Evolutionary conservation across 1,140 invertebrate genomes (phyloP).

Genomic region (Atta colombica): DNA sequence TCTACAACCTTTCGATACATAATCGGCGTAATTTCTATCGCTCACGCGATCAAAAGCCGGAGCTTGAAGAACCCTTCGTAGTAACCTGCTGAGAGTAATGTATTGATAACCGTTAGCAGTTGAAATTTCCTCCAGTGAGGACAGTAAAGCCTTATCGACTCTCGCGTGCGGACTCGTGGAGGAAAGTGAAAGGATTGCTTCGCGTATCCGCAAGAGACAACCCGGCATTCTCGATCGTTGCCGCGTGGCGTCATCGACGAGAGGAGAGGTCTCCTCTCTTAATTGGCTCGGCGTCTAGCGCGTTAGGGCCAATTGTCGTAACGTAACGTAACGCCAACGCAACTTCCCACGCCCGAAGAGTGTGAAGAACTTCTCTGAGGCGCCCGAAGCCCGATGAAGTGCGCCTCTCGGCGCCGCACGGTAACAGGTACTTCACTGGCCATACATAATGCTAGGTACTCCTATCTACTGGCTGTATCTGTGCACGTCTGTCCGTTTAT

Average conservation of each 20-base stretch:
- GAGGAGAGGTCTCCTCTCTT: slow-evolving; percentile 74
- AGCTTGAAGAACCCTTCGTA: neutral
- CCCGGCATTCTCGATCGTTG: slow-evolving; percentile 51
- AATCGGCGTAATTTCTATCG: neutral
- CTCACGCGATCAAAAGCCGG: slow-evolving; percentile 6
- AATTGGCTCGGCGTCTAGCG: slow-evolving; percentile 80
- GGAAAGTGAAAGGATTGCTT: slow-evolving; percentile 66
- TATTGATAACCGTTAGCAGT: slow-evolving; percentile 18
- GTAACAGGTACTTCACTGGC: slow-evolving; percentile 68
- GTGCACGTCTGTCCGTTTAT: neutral
- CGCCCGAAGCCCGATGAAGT: slow-evolving; percentile 41
- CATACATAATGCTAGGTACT: neutral
- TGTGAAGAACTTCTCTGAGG: slow-evolving; percentile 37
- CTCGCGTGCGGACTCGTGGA: slow-evolving; percentile 18
- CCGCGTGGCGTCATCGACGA: slow-evolving; percentile 66
- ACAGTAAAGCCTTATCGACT: slow-evolving; percentile 32
- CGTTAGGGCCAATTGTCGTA: slow-evolving; percentile 78
- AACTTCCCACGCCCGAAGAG: slow-evolving; percentile 75
- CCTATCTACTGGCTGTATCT: slow-evolving; percentile 7
- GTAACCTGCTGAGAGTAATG: neutral
- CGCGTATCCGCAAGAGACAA: slow-evolving; percentile 52
- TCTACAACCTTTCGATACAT: neutral
- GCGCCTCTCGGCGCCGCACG: slow-evolving; percentile 17
- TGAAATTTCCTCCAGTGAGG: slow-evolving; percentile 44
- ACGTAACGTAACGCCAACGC: slow-evolving; percentile 77